Evolutionary conservation across 2,888 invertebrate genomes (phyloP).

Genomic region (Leptopilina syphax): DNA sequence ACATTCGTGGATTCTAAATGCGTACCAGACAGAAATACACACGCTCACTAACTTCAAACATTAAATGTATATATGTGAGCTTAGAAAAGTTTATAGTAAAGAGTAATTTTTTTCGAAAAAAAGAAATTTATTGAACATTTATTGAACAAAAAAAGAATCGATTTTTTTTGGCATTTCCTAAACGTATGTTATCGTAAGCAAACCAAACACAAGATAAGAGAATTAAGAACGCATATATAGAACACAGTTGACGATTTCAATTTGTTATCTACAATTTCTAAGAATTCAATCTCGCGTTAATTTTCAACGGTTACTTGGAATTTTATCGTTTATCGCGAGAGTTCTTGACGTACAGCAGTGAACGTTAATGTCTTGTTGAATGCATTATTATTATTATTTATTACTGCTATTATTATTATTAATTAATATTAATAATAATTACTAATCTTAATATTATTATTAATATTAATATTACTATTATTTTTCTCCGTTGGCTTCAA

Average conservation of each 20-base stretch:
- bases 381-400: conserved; percentile 4
- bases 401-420: background rate
- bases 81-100: conserved; percentile 5
- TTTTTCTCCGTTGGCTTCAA: no score
- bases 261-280: conserved; percentile 35
- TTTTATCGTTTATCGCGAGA: conserved; percentile 28
- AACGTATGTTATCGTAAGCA: conserved; percentile 8
- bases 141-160: background rate
- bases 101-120: background rate
- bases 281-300: conserved; percentile 37
- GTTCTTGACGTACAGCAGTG: conserved; percentile 40
- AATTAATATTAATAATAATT: background rate
- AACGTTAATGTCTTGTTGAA: conserved; percentile 35
- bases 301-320: conserved; percentile 39
- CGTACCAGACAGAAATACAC: conserved; percentile 38
- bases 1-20: conserved; percentile 38
- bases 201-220: conserved; percentile 27
- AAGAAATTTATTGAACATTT: background rate
- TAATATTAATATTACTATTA: background rate
- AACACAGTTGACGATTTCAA: conserved; percentile 28
- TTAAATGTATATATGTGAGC: conserved; percentile 17
- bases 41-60: conserved; percentile 29
- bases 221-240: conserved; percentile 32
- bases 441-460: background rate
- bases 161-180: background rate